Base-by-base conservation (phyloP, 92 coral and sea anemone genomes). In the Siderastrea siderea region DNA sequence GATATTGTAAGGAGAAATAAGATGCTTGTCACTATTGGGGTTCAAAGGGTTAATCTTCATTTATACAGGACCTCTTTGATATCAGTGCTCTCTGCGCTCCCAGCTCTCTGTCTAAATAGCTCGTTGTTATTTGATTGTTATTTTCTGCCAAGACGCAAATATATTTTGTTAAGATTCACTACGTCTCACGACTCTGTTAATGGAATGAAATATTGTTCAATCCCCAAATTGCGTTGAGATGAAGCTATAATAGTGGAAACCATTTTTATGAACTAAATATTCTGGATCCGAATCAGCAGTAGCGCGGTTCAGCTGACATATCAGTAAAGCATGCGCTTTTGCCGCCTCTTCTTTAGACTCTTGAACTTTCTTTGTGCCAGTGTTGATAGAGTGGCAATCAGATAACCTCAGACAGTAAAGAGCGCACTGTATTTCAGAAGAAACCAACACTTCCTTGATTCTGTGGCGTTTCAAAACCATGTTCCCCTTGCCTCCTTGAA, bases 281-380 rank as follows among this genome's bases (percentile, higher is more conserved):
- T 53, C 51, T 55, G 53, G 74, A 1, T 52, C 15, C 12, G 85
- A 80, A 80, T 80, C 64, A 26, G 43, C 75, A 3, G 67, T 67
- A 38, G 66, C 75, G 48, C 68, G 47, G 52, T 54, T 80, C 13
- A 80, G 76, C 85, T 80, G 85, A 71, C 85, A 67, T 1, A 53
- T 15, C 11, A 51, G n/a, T 3, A 17, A 65, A 14, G 26, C 26
- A 68, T 53, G 75, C 49, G 4, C 60, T 47, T 49, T 75, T 13
- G 49, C 65, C 7, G 17, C 15, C 3, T 58, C 10, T 9, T 15
- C 85, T 0, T 26, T 47, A 68, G 16, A 13, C 13, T 68, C 11
- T 46, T 38, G 45, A 58, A 47, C 14, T 64, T 6, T 19, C 74
- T 3, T 53, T 5, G 3, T 47, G 10, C 74, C 49, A 68, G 54